A percentile compares a stretch with the other conserved stretches of the same genome.
These are phyloP conservation scores for Camponotus vicinus DNA, from an alignment of 1,140 invertebrate species.

Conservation along the genomic window DNA sequence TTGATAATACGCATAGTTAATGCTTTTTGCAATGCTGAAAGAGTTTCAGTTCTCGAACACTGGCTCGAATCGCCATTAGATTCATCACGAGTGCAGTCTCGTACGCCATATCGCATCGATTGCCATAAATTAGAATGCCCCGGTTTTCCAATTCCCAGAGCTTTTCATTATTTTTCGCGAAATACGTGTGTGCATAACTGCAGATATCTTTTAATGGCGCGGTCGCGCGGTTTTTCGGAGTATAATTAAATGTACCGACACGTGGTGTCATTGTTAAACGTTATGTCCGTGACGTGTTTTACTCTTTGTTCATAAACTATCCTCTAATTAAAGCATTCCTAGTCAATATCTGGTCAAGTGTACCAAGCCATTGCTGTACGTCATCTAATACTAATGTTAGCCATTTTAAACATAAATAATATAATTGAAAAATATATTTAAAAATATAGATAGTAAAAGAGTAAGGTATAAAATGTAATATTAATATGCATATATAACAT, in stretches of 20 bases:
- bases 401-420: not conserved
- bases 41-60: conserved; percentile 18
- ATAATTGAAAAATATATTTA: not conserved
- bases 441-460: not conserved
- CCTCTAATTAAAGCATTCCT: conserved; percentile 38
- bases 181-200: conserved; percentile 42
- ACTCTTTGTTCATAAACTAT: conserved; percentile 42
- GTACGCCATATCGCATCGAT: conserved; percentile 31
- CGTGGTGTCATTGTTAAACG: conserved; percentile 42
- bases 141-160: conserved; percentile 47
- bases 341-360: conserved; percentile 19
- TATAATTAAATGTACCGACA: conserved; percentile 55
- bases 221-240: conserved; percentile 9
- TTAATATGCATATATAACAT: not conserved
- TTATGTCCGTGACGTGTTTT: conserved; percentile 46
- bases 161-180: conserved; percentile 55
- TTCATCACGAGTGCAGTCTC: conserved; percentile 45
- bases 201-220: conserved; percentile 38
- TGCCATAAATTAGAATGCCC: conserved; percentile 41
- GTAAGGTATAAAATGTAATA: not conserved
- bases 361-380: not conserved
- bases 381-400: conserved; percentile 11
- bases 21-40: conserved; percentile 34
- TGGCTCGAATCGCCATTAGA: conserved; percentile 53
- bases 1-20: conserved; percentile 38